Evolutionary conservation across 2,797 vertebrate species (phyloP), one percentile per base, ranked within the genome.

Genomic region (Steatocranus sp.): DNA sequence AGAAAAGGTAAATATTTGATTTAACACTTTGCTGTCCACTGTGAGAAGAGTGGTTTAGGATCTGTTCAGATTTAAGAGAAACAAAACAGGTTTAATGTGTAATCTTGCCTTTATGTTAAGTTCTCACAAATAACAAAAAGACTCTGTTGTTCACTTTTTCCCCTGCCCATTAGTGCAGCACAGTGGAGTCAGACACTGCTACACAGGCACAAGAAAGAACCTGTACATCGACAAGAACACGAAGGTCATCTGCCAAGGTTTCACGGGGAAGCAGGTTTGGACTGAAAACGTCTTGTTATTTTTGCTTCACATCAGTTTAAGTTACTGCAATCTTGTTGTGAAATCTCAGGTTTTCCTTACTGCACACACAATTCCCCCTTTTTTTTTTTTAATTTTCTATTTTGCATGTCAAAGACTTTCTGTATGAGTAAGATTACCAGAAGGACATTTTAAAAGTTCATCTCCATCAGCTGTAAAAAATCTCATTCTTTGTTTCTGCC

Each of bases 261-360:
- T 99, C 93, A 99, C 99, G 61, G 98, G 99, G 84, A 99, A 99
- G 91, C 99, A 99, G 99, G 99, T 99, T 92, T n/a, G 97, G 96
- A 23, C 32, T 76, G 8, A 75, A 5, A 1, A 27, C 43, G n/a
- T 51, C 1, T 79, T 34, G 76, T 32, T 51, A 12, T 74, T 79
- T 51, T 77, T 75, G 17, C 80, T 43, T 86, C 51, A 54, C 20
- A 51, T 53, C 34, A 38, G 23, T 82, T 74, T 49, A 9, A 8
- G 2, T 75, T 54, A 77, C 38, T 75, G 66, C 76, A 46, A 78
- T 74, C 18, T 50, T 76, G 20, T 78, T 84, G 58, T 66, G 81
- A 88, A 83, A 81, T 83, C 30, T 61, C 18, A 38, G 36, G 46
- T 81, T 80, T 79, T 68, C 49, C 51, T 23, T 46, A 27, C 11